Conservation (phyloP, 1,140 invertebrate genomes). For the Rhyacophila brunnea region DNA sequence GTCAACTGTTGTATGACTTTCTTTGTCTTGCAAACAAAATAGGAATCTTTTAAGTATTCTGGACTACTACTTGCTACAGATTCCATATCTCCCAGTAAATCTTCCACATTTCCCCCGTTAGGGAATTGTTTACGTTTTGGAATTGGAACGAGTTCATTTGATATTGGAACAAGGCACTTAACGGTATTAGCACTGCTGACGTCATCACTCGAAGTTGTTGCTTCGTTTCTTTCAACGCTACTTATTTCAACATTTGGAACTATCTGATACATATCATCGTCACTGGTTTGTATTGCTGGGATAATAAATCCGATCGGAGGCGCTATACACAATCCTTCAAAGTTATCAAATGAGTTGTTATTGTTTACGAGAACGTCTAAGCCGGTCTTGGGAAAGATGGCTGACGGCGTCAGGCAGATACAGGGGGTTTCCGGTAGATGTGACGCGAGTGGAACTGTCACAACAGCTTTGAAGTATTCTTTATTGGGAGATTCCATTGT, state of each 20-base stretch:
- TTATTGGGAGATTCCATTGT: conserved; percentile 4
- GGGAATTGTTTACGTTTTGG: conserved; percentile 36
- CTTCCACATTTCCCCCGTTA: conserved; percentile 51
- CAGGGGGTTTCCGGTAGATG: conserved; percentile 12
- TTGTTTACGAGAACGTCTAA: conserved; percentile 35
- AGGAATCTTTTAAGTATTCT: conserved; percentile 40
- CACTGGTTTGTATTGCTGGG: conserved; percentile 4
- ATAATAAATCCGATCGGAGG: conserved; percentile 33
- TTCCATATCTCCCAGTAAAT: conserved; percentile 49
- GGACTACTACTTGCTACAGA: conserved; percentile 45
- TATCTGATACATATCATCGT: conserved; percentile 23
- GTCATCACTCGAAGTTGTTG: not conserved
- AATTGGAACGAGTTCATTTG: not conserved
- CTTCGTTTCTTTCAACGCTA: not conserved
- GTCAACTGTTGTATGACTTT: conserved; percentile 45
- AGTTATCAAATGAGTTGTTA: conserved; percentile 19
- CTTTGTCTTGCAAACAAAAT: conserved; percentile 52
- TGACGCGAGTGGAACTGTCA: conserved; percentile 23
- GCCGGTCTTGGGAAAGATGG: conserved; percentile 27
- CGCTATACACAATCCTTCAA: conserved; percentile 20
- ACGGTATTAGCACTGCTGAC: not conserved
- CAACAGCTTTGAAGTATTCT: conserved; percentile 29
- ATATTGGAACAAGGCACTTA: not conserved
- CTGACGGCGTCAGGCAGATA: not conserved
- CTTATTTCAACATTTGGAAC: conserved; percentile 23